Conservation (phyloP, 2,888 invertebrate species). For the Rhamphomyia laevipes region DNA sequence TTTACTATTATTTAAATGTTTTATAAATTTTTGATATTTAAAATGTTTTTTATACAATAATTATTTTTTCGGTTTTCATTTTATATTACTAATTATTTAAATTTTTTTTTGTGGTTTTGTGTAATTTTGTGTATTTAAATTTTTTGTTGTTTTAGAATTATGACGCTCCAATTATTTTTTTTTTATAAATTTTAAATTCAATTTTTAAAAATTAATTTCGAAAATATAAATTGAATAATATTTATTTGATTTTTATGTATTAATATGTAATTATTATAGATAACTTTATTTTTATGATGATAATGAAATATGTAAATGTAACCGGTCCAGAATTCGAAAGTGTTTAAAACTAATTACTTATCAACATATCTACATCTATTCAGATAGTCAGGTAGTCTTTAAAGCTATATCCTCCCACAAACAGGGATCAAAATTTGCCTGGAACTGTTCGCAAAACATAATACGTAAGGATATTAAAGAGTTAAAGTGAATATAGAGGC, state of each 20-base stretch:
- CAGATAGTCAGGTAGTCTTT: too few species aligned
- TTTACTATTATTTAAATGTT: too few species aligned
- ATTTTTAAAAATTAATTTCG: not conserved
- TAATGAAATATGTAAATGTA: not conserved
- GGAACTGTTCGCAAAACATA: too few species aligned
- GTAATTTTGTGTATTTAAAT: not conserved
- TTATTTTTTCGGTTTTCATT: not conserved
- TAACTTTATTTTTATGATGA: not conserved
- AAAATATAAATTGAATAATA: not conserved
- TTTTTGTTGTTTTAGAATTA: not conserved
- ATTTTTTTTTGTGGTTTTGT: not conserved
- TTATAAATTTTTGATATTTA: too few species aligned
- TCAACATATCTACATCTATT: too few species aligned
- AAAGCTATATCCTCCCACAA: too few species aligned
- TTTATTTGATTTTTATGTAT: not conserved
- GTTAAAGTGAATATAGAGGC: too few species aligned
- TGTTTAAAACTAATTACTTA: too few species aligned
- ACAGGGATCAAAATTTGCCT: too few species aligned
- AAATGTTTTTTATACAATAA: too few species aligned
- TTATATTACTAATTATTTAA: not conserved
- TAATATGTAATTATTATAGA: not conserved
- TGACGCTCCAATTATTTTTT: constrained; percentile 1
- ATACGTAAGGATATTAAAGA: too few species aligned
- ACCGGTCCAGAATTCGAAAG: too few species aligned
- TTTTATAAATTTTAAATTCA: not conserved